phyloP scores from a whole-genome alignment of 2,888 invertebrate species.

The Cephonodes hylas region DNA sequence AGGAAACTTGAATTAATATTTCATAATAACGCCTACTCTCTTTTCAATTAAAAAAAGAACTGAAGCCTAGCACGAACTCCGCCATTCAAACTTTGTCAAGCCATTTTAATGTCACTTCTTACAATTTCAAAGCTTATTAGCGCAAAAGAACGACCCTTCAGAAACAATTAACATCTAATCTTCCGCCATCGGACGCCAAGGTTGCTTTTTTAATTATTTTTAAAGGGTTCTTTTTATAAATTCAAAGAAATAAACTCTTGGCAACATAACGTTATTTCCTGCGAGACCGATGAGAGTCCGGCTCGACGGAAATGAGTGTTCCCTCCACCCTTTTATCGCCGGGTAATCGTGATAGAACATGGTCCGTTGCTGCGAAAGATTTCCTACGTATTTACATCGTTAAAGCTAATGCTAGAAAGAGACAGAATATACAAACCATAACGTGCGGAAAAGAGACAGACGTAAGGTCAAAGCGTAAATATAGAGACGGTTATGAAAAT shows the following conservation, averaged over 20 bases:
- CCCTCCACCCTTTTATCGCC: slow-evolving; percentile 58
- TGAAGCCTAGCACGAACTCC: slow-evolving; percentile 19
- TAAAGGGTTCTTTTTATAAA: slow-evolving; percentile 12
- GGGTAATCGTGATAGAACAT: slow-evolving; percentile 55
- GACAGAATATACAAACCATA: background rate
- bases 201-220: background rate
- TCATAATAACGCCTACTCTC: background rate
- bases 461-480: background rate
- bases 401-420: background rate
- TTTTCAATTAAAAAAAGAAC: background rate
- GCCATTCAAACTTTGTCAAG: slow-evolving; percentile 5
- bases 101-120: slow-evolving; percentile 22
- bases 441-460: background rate
- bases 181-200: slow-evolving; percentile 3
- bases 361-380: slow-evolving; percentile 25
- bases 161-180: slow-evolving; percentile 7
- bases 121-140: slow-evolving; percentile 14
- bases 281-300: slow-evolving; percentile 47
- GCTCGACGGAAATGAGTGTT: slow-evolving; percentile 56
- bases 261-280: slow-evolving; percentile 43
- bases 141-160: slow-evolving; percentile 6
- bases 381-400: slow-evolving; percentile 11
- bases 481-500: background rate
- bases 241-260: slow-evolving; percentile 15
- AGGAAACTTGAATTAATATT: background rate